These are phyloP conservation scores for Eclectus roratus DNA, from an alignment of 2,113 vertebrate species.

Conservation along the genomic window DNA sequence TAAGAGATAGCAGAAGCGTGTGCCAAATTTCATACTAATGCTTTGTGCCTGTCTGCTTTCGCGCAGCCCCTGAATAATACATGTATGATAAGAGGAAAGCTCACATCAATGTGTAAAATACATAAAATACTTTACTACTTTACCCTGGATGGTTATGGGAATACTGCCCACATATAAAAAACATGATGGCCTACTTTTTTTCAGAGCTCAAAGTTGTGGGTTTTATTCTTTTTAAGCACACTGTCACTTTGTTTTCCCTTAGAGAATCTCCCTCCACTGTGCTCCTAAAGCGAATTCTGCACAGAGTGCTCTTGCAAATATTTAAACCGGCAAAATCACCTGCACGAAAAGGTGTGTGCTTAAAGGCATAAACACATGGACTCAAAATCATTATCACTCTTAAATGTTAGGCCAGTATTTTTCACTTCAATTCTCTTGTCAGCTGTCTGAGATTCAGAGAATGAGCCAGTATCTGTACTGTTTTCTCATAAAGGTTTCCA, in stretches of 20 bases:
- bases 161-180: neutral
- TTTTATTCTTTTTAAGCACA: neutral
- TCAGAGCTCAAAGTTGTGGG: neutral
- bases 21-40: constrained; percentile 38
- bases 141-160: neutral
- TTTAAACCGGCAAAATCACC: neutral
- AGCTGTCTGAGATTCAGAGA: neutral
- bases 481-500: neutral
- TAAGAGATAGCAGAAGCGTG: neutral
- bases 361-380: neutral
- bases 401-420: neutral
- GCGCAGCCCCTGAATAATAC: constrained; percentile 34
- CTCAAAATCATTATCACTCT: neutral
- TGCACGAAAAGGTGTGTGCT: neutral
- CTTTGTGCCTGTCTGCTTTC: constrained; percentile 23
- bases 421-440: neutral
- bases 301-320: neutral
- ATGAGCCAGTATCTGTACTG: neutral
- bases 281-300: neutral
- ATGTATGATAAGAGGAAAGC: neutral
- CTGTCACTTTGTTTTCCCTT: constrained; percentile 2
- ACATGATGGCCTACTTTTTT: constrained; percentile 24
- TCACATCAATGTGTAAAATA: neutral
- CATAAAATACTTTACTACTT: neutral
- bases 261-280: neutral